phyloP scores from a whole-genome alignment of 2,888 invertebrate genomes.

The Chaetogeoica ovagalla region DNA sequence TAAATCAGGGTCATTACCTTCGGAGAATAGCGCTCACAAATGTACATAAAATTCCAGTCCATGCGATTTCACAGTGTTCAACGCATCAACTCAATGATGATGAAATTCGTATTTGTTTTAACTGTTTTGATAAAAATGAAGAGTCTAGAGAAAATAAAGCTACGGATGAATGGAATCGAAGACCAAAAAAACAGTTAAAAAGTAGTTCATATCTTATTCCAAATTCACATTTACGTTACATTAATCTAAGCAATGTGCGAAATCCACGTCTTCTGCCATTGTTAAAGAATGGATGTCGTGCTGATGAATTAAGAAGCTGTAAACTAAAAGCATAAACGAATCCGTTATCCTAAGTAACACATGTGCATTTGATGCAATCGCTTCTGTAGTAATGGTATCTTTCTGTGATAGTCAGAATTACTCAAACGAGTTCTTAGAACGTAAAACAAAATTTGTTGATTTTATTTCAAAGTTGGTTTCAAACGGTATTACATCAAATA shows the following conservation, averaged over 20 bases:
- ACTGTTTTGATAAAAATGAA: slow-evolving; percentile 2
- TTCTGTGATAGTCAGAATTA: no score
- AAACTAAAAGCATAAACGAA: background rate
- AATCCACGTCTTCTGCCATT: slow-evolving; percentile 5
- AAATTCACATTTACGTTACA: slow-evolving; percentile 1
- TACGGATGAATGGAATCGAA: slow-evolving; percentile 12
- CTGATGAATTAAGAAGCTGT: slow-evolving; percentile 4
- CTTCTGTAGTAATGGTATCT: no score
- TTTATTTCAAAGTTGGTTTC: no score
- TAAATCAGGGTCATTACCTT: slow-evolving; percentile 9
- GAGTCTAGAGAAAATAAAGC: background rate
- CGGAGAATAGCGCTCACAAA: no score
- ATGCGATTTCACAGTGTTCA: background rate
- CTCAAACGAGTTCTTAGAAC: no score
- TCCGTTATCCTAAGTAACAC: background rate
- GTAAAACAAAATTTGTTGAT: no score
- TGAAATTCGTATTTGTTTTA: slow-evolving; percentile 14
- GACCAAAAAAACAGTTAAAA: background rate
- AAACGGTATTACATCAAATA: no score
- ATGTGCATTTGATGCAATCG: no score
- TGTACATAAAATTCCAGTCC: no score
- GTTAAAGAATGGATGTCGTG: background rate
- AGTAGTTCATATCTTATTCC: slow-evolving; percentile 10
- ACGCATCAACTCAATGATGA: background rate
- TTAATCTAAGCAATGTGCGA: background rate